Evolutionary conservation across 2,888 invertebrate species (phyloP), one percentile per base, ranked within the genome.

Genomic region (Oscheius sp.): DNA sequence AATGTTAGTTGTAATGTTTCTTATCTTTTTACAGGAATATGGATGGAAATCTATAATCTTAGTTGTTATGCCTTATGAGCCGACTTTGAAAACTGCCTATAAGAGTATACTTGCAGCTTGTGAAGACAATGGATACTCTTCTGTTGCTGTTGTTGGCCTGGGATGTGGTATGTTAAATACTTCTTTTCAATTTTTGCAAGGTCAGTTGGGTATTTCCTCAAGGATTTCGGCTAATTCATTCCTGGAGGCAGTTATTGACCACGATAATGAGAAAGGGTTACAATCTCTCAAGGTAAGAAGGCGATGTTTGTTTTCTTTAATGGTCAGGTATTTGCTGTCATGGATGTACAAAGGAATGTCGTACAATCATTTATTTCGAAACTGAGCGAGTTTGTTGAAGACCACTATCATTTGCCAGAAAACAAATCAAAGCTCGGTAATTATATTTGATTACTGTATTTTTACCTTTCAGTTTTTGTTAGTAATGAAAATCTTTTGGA

Each of bases 121-220:
- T 14, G 2, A 28, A 4, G 47, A 30, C 3, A n/a, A n/a, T 9
- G 32, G 17, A 5, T 2, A 47, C 14, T 20, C 28, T 22, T 32
- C 5, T n/a, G 32, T 62, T 3, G 47, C 62, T 8, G 17, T 62
- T 2, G 22, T 33, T 30, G 62, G 47, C 6, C 32, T 62, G 20
- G 62, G 62, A 26, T 62, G 62, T 30, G 62, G 62, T 41, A 3
- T 5, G 56, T 56, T 2, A 14, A 1, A n/a, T 20, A 5, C 12
- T 5, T 12, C 12, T 9, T 49, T 22, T 20, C 20, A 49, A 20
- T 17, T 3, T 17, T 26, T 3, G n/a, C 24, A 9, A 50, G 50
- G 50, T 33, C 41, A 59, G 26, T 14, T 59, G 14, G 59, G 59
- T 3, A 59, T 59, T 4, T 59, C 59, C 2, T 26, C 59, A 1